Evolutionary conservation across 2,113 vertebrate species (phyloP).

Genomic region (Mohoua ochrocephala): DNA sequence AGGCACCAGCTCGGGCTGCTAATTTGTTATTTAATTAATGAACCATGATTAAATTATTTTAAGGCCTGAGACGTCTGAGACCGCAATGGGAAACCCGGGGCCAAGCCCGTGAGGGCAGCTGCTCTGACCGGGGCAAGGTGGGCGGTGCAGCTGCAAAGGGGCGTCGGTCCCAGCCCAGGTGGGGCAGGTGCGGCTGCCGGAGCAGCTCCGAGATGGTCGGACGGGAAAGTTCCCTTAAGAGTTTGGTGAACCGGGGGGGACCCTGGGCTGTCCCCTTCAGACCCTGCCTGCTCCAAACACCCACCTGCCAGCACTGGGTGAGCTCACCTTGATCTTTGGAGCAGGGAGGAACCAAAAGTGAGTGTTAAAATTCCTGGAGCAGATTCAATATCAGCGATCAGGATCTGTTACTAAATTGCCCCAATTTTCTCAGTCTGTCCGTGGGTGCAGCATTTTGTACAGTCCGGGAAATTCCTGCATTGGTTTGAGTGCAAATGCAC

Average conservation of each 20-base stretch:
- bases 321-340: background rate
- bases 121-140: background rate
- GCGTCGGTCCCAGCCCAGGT: background rate
- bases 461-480: background rate
- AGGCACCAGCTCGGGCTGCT: too few species aligned
- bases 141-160: background rate
- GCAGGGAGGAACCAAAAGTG: background rate
- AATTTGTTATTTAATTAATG: background rate
- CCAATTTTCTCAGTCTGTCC: background rate
- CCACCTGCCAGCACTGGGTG: fast-evolving
- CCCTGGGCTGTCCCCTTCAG: background rate
- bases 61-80: background rate
- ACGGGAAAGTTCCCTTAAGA: background rate
- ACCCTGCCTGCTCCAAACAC: background rate
- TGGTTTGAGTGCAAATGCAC: fast-evolving
- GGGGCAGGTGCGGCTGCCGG: background rate
- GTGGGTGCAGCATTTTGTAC: background rate
- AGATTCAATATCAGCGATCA: fast-evolving
- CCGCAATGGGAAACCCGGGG: background rate
- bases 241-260: background rate
- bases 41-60: background rate
- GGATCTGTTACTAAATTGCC: background rate
- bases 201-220: background rate
- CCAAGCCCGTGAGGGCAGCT: background rate
- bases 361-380: background rate